Conservation (phyloP, 2,797 vertebrate genomes). For the Nasua narica region DNA sequence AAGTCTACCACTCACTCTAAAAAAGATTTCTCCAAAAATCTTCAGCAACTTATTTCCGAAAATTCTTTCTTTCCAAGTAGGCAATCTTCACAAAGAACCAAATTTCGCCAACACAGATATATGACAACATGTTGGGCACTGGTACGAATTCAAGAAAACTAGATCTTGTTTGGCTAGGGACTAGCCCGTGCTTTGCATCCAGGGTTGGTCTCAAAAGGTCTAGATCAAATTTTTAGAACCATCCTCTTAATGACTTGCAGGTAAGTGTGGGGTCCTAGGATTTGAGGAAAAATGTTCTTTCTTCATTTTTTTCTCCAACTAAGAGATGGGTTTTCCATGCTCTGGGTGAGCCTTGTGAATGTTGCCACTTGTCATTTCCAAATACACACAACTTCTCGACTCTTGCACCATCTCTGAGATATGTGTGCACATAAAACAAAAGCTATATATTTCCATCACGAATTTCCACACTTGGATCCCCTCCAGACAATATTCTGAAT, state of each 20-base stretch:
- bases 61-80: background rate
- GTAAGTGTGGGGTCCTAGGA: background rate
- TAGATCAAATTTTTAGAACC: background rate
- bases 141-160: background rate
- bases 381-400: conserved; percentile 15
- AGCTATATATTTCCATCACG: background rate
- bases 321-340: background rate
- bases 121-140: background rate
- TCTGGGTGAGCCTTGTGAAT: background rate
- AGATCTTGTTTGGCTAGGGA: background rate
- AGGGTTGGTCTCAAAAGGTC: background rate
- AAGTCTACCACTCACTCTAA: background rate
- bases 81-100: background rate
- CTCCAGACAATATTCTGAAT: conserved; percentile 53
- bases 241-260: background rate
- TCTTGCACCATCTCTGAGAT: background rate
- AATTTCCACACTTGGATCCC: conserved; percentile 45
- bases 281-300: background rate
- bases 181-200: background rate
- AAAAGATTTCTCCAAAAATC: background rate
- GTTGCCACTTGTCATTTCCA: conserved; percentile 1
- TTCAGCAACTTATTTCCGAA: background rate
- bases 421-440: conserved; percentile 38
- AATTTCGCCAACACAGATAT: background rate
- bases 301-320: background rate